A percentile compares a stretch with the other conserved stretches of the same genome.
These are phyloP conservation scores for Epirrhoe alternata DNA, from an alignment of 2,888 invertebrate species.

Conservation along the genomic window DNA sequence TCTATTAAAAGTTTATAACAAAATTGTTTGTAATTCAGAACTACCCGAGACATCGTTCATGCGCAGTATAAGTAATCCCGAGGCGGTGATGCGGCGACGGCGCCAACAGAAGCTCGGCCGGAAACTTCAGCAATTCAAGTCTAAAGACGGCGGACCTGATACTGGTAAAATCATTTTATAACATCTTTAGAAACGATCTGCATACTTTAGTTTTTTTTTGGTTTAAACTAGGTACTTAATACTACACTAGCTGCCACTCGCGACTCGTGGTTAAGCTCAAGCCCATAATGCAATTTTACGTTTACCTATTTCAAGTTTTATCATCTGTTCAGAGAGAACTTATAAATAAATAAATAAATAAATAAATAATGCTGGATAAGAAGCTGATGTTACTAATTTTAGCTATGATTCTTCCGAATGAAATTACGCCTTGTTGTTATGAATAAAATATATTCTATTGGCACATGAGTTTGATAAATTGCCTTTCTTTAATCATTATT, in stretches of 20 bases:
- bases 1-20: not conserved
- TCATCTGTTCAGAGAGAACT: too few species aligned
- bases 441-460: not conserved
- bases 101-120: constrained; percentile 98
- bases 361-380: too few species aligned
- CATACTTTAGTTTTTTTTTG: too few species aligned
- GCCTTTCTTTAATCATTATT: not conserved
- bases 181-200: too few species aligned
- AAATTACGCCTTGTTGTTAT: not conserved
- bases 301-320: too few species aligned
- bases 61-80: constrained; percentile 99
- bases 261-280: too few species aligned
- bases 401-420: not conserved
- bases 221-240: too few species aligned
- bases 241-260: too few species aligned
- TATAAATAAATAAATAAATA: too few species aligned
- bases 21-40: constrained; percentile 82
- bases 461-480: not conserved
- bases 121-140: constrained; percentile 97
- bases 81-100: constrained; percentile 98
- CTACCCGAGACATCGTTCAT: constrained; percentile 99
- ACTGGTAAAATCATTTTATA: constrained; percentile 82
- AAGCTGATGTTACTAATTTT: not conserved
- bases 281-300: too few species aligned
- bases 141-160: constrained; percentile 97